phyloP scores from a whole-genome alignment of 2,113 vertebrate genomes.

The Ameiurus melas region DNA sequence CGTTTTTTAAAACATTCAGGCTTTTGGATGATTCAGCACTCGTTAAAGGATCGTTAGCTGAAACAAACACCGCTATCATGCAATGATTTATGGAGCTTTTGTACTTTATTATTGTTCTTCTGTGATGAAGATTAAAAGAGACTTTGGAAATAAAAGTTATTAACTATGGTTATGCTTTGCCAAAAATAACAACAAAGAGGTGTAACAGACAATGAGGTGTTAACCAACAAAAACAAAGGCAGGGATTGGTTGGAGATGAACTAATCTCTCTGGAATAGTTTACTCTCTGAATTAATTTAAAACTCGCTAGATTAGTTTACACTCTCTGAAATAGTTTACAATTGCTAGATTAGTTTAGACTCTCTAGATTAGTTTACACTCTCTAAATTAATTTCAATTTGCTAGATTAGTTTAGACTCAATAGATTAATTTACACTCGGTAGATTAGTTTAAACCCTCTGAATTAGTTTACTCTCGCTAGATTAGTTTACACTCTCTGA shows the following conservation, averaged over 20 bases:
- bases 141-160: conserved; percentile 43
- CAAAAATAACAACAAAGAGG: conserved; percentile 48
- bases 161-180: conserved; percentile 19
- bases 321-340: background rate
- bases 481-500: background rate
- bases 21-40: conserved; percentile 58
- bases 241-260: too few species aligned
- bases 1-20: background rate
- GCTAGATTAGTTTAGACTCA: background rate
- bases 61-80: conserved; percentile 56
- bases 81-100: conserved; percentile 55
- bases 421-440: background rate
- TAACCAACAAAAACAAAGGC: background rate
- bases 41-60: conserved; percentile 60
- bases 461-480: background rate
- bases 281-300: too few species aligned
- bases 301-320: background rate
- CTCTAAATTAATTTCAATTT: background rate
- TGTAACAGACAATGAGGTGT: conserved; percentile 33
- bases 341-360: background rate
- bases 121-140: background rate
- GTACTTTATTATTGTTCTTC: conserved; percentile 51
- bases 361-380: background rate
- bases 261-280: too few species aligned
- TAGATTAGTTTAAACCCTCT: too few species aligned